These are phyloP conservation scores for Drosophila lini DNA, from an alignment of 1,140 invertebrate species.

Conservation along the genomic window DNA sequence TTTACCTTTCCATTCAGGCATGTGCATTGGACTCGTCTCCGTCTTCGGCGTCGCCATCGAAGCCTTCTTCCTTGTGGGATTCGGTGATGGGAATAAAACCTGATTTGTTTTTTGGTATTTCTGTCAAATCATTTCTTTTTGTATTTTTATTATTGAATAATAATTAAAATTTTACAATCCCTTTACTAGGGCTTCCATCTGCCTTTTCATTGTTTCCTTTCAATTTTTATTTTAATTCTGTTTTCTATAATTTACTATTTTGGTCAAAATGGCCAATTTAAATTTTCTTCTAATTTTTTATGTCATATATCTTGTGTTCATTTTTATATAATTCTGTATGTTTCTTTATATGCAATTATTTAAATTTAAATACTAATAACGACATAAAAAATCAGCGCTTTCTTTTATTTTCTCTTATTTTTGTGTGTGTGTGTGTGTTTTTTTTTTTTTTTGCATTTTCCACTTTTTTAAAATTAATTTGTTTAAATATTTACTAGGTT, in stretches of 20 bases:
- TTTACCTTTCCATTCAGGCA: slow-evolving; percentile 33
- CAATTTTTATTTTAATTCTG: slow-evolving; percentile 54
- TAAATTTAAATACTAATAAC: slow-evolving; percentile 84
- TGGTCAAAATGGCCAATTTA: slow-evolving; percentile 81
- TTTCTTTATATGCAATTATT: slow-evolving; percentile 76
- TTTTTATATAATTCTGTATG: slow-evolving; percentile 57
- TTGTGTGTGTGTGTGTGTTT: slow-evolving; percentile 31
- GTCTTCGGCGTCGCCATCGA: not conserved
- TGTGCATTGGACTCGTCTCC: not conserved
- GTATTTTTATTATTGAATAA: slow-evolving; percentile 83
- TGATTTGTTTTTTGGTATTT: slow-evolving; percentile 48
- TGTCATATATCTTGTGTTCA: slow-evolving; percentile 52
- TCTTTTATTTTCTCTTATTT: slow-evolving; percentile 60
- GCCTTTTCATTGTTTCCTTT: slow-evolving; percentile 55
- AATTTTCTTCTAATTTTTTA: slow-evolving; percentile 77
- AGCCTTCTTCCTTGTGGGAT: not conserved
- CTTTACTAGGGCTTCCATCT: slow-evolving; percentile 62
- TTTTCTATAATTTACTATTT: slow-evolving; percentile 79
- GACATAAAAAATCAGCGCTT: slow-evolving; percentile 84
- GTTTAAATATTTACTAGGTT: slow-evolving; percentile 80
- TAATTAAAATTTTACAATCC: slow-evolving; percentile 84
- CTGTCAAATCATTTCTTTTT: slow-evolving; percentile 75
- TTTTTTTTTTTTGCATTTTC: slow-evolving; percentile 43
- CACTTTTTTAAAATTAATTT: slow-evolving; percentile 78
- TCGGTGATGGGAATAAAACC: slow-evolving; percentile 31